A percentile compares a stretch with the other conserved stretches of the same genome.
phyloP scores from a whole-genome alignment of 2,797 vertebrate genomes.

The Crocidura indochinensis region DNA sequence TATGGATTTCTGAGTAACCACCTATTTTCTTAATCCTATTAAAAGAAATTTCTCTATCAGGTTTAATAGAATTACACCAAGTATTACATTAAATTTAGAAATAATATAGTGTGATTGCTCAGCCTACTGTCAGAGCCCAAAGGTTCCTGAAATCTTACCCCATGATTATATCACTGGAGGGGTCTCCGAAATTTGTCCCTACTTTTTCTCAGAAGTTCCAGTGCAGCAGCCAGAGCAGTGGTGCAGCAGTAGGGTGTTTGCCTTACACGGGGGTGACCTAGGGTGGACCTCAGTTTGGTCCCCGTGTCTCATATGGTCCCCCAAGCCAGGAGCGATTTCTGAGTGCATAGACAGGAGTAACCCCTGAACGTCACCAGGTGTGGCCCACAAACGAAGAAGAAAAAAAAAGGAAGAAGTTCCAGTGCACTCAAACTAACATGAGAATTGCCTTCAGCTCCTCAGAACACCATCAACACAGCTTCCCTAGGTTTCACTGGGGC shows the following conservation, averaged over 20 bases:
- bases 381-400: no score
- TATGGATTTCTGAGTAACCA: not conserved
- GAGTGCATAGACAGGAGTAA: no score
- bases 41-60: constrained; percentile 54
- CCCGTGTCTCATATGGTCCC: no score
- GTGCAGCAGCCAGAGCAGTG: not conserved
- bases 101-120: constrained; percentile 27
- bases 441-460: not conserved
- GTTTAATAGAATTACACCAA: constrained; percentile 50
- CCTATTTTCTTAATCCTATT: constrained; percentile 14
- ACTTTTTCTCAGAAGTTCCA: not conserved
- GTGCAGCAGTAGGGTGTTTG: no score
- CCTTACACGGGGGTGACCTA: no score
- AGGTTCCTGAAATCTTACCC: not conserved
- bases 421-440: not conserved
- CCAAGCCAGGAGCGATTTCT: no score
- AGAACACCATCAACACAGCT: constrained; percentile 15
- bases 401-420: no score
- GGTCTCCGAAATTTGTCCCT: constrained; percentile 28
- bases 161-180: constrained; percentile 19
- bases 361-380: no score
- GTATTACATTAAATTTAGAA: constrained; percentile 13
- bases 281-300: no score
- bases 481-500: not conserved
- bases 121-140: constrained; percentile 15